These are phyloP conservation scores for Hydropsyche betteni DNA, from an alignment of 2,888 invertebrate species.

Conservation along the genomic window DNA sequence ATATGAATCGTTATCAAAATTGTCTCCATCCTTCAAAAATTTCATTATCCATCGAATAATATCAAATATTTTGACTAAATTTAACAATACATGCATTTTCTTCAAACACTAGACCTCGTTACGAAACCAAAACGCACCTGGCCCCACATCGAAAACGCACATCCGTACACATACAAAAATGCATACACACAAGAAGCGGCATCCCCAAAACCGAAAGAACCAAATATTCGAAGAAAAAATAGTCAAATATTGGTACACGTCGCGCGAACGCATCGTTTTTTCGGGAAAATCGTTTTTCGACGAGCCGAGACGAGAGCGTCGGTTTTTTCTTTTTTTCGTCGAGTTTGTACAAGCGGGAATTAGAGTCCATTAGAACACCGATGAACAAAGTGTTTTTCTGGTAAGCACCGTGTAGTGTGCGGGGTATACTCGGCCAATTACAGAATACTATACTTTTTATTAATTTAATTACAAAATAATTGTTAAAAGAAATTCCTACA, in stretches of 20 bases:
- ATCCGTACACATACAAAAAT: too few relatives aligned
- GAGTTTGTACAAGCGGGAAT: conserved; percentile 50
- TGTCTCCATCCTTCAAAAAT: too few relatives aligned
- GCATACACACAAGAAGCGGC: conserved; percentile 5
- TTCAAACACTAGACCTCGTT: not conserved
- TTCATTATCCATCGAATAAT: too few relatives aligned
- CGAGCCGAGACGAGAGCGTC: conserved; percentile 41
- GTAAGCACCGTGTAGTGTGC: too few relatives aligned
- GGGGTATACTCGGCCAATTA: too few relatives aligned
- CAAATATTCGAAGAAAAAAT: conserved; percentile 29
- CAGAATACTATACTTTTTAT: too few relatives aligned
- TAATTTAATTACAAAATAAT: too few relatives aligned
- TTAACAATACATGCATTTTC: too few relatives aligned
- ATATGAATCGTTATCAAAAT: too few relatives aligned
- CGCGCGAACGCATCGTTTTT: conserved; percentile 6
- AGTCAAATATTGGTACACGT: conserved; percentile 49
- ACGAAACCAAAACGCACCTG: conserved; percentile 25
- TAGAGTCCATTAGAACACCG: conserved; percentile 51
- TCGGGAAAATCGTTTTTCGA: conserved; percentile 50
- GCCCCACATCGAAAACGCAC: conserved; percentile 1
- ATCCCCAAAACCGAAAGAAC: conserved; percentile 19
- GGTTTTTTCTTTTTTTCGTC: conserved; percentile 35
- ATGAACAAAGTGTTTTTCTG: conserved; percentile 44
- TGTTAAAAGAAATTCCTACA: too few relatives aligned
- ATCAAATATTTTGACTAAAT: too few relatives aligned